phyloP scores from a whole-genome alignment of 2,797 vertebrate genomes.

The Picus viridis region DNA sequence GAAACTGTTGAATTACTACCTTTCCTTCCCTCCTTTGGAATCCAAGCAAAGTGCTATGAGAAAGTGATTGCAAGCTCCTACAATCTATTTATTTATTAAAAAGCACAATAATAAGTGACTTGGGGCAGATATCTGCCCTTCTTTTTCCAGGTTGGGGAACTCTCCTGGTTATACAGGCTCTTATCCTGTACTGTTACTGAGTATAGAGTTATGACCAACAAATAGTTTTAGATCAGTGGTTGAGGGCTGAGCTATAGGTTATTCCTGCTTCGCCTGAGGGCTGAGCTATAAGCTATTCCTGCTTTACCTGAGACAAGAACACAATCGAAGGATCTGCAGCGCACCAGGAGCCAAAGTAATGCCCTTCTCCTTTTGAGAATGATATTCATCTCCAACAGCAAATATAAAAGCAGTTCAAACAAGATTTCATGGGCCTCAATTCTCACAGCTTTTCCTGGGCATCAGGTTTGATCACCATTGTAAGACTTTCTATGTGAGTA shows the following conservation, averaged over 20 bases:
- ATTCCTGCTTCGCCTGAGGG: background rate
- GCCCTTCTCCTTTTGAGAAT: slow-evolving; percentile 53
- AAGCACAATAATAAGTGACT: background rate
- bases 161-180: slow-evolving; percentile 7
- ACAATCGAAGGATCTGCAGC: slow-evolving; percentile 43
- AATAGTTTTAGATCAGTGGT: slow-evolving; percentile 13
- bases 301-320: slow-evolving; percentile 37
- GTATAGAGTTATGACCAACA: slow-evolving; percentile 17
- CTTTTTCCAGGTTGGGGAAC: background rate
- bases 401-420: slow-evolving; percentile 75
- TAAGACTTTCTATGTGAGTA: slow-evolving; percentile 72
- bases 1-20: background rate
- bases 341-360: slow-evolving; percentile 57
- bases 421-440: slow-evolving; percentile 80
- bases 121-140: background rate
- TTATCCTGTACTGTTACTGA: background rate
- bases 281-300: background rate
- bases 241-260: background rate
- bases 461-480: slow-evolving; percentile 77
- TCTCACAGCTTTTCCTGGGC: slow-evolving; percentile 79
- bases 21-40: background rate
- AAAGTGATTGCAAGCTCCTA: background rate
- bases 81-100: slow-evolving; percentile 11
- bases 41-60: background rate
- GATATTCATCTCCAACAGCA: slow-evolving; percentile 60